phyloP scores from a whole-genome alignment of 2,113 vertebrate species.

The Smithornis capensis region DNA sequence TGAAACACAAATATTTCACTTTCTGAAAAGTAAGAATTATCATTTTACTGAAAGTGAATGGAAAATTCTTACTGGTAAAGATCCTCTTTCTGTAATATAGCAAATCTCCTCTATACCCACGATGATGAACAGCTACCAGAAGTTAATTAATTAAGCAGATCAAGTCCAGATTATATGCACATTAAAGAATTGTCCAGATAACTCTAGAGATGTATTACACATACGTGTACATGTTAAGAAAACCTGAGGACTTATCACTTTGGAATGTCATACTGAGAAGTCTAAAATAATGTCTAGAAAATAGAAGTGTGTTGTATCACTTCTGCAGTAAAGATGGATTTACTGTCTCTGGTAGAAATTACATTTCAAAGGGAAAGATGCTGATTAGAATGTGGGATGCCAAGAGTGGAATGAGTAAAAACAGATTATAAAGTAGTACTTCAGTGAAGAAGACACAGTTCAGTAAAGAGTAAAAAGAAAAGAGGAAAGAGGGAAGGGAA shows the following conservation, averaged over 20 bases:
- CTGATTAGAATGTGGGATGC: background rate
- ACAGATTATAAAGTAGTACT: background rate
- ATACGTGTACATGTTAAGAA: background rate
- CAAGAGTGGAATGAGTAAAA: background rate
- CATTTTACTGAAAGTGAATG: background rate
- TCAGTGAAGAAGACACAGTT: background rate
- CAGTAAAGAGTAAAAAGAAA: background rate
- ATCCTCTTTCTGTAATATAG: background rate
- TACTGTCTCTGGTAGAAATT: background rate
- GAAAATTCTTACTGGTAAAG: background rate
- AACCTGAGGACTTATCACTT: background rate
- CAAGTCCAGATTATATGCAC: background rate
- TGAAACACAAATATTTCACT: background rate
- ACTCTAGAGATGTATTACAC: background rate
- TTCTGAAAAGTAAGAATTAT: background rate
- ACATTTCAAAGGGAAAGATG: background rate
- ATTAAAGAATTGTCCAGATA: background rate
- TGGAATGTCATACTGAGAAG: background rate
- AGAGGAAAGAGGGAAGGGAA: background rate
- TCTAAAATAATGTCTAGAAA: background rate
- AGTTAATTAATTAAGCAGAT: background rate
- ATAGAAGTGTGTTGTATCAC: background rate
- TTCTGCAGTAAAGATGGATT: background rate
- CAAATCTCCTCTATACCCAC: background rate
- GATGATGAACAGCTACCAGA: background rate